These are phyloP conservation scores for Tigriopus californicus DNA, from an alignment of 2,888 invertebrate species.

Conservation along the genomic window DNA sequence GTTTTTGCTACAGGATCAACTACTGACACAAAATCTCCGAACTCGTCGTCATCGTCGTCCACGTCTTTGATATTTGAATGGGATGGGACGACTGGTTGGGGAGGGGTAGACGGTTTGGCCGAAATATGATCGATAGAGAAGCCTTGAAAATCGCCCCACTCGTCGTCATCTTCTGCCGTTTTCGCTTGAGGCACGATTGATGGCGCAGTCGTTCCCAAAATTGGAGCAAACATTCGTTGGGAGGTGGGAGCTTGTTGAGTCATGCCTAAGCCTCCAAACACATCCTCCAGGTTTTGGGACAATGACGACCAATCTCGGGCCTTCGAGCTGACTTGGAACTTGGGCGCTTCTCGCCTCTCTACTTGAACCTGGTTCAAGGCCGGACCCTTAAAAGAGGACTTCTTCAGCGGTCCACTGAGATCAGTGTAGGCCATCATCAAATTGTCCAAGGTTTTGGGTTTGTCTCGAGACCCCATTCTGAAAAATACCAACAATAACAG, in stretches of 20 bases:
- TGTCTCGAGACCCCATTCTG: not conserved
- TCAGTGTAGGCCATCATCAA: constrained; percentile 10
- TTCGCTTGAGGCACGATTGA: not conserved
- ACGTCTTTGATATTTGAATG: not conserved
- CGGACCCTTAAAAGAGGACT: not conserved
- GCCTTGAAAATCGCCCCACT: not conserved
- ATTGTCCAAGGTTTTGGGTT: not conserved
- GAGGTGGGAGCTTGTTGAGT: no score
- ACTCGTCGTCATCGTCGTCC: not conserved
- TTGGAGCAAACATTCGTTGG: no score
- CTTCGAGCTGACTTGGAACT: constrained; percentile 5
- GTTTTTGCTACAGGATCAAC: not conserved
- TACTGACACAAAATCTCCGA: constrained; percentile 1
- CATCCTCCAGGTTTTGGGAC: constrained; percentile 6
- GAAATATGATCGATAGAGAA: not conserved
- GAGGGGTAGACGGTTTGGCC: not conserved
- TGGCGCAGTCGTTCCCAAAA: no score
- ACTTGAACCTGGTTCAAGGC: constrained; percentile 4
- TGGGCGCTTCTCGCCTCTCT: not conserved
- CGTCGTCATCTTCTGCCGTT: not conserved
- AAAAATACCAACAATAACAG: not conserved
- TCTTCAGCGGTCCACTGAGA: not conserved
- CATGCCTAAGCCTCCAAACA: not conserved
- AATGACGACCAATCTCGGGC: constrained; percentile 14
- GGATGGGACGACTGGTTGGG: not conserved